Evolutionary conservation across 2,113 vertebrate species (phyloP).

Genomic region (Microcebus jonahi): DNA sequence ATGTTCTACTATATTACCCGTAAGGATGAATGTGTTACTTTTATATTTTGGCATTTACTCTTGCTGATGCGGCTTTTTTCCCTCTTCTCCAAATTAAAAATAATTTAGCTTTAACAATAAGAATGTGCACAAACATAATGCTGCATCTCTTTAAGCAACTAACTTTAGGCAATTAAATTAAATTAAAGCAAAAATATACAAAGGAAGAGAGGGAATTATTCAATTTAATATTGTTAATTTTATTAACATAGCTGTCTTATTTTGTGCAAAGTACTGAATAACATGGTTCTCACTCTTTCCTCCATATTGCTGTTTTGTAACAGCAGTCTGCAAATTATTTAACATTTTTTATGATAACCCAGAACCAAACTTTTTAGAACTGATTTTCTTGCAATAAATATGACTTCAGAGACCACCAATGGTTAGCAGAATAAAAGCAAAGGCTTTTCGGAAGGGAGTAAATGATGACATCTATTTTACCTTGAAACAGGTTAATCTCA

Average conservation of each 20-base stretch:
- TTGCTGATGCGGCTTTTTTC: slow-evolving; percentile 88
- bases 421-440: slow-evolving; percentile 34
- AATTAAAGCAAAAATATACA: slow-evolving; percentile 89
- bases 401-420: slow-evolving; percentile 5
- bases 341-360: slow-evolving; percentile 58
- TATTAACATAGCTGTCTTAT: slow-evolving; percentile 85
- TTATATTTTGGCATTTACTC: slow-evolving; percentile 93
- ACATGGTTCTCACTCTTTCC: slow-evolving; percentile 68
- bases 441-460: not conserved
- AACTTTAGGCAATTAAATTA: slow-evolving; percentile 92
- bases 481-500: slow-evolving; percentile 61
- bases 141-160: slow-evolving; percentile 89
- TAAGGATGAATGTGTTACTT: slow-evolving; percentile 97
- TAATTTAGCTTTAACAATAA: slow-evolving; percentile 92
- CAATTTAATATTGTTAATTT: slow-evolving; percentile 89
- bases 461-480: slow-evolving; percentile 50
- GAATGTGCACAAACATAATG: slow-evolving; percentile 84
- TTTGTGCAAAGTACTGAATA: slow-evolving; percentile 84
- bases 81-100: slow-evolving; percentile 90
- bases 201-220: slow-evolving; percentile 88
- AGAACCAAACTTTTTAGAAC: slow-evolving; percentile 82
- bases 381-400: slow-evolving; percentile 67
- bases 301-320: slow-evolving; percentile 63
- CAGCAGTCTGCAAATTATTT: slow-evolving; percentile 73
- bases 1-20: slow-evolving; percentile 94